Evolutionary conservation across 2,888 invertebrate species (phyloP).

Genomic region (Drosophila niveifrons): DNA sequence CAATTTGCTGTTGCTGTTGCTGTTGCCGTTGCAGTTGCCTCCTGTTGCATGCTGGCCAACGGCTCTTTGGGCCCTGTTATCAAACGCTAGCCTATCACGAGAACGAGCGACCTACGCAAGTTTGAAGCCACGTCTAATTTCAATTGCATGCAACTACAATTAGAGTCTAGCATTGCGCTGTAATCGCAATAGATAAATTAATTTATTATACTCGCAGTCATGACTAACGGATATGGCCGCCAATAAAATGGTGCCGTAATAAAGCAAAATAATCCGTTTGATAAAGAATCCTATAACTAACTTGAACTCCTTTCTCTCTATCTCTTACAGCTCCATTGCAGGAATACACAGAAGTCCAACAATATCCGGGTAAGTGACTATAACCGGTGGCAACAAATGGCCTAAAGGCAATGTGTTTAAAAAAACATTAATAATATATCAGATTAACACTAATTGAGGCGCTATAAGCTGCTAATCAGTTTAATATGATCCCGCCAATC

Average conservation of each 20-base stretch:
- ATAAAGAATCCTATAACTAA: slow-evolving; percentile 23
- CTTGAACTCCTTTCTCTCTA: slow-evolving; percentile 53
- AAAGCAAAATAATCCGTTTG: slow-evolving; percentile 17
- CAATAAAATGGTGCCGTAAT: slow-evolving; percentile 59
- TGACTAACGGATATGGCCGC: slow-evolving; percentile 74
- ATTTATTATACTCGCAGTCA: slow-evolving; percentile 68
- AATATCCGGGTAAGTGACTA: slow-evolving; percentile 87
- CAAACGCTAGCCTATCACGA: slow-evolving; percentile 59
- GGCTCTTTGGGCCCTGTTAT: slow-evolving; percentile 71
- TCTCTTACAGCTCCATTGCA: slow-evolving; percentile 89
- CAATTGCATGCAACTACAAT: slow-evolving; percentile 72
- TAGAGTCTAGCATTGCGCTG: slow-evolving; percentile 61
- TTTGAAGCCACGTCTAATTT: slow-evolving; percentile 56
- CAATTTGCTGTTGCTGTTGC: slow-evolving; percentile 54
- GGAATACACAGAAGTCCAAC: slow-evolving; percentile 88
- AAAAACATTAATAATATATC: slow-evolving; percentile 24
- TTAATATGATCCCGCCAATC: slow-evolving; percentile 46
- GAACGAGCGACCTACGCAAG: slow-evolving; percentile 62
- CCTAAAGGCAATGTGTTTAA: slow-evolving; percentile 10
- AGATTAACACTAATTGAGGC: slow-evolving; percentile 34
- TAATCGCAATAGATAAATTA: slow-evolving; percentile 69
- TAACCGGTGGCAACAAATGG: not conserved
- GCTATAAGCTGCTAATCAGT: slow-evolving; percentile 55
- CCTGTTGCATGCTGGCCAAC: slow-evolving; percentile 58
- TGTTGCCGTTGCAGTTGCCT: slow-evolving; percentile 17